Evolutionary conservation across 2,113 vertebrate species (phyloP).

Genomic region (Microcebus tavaratra): DNA sequence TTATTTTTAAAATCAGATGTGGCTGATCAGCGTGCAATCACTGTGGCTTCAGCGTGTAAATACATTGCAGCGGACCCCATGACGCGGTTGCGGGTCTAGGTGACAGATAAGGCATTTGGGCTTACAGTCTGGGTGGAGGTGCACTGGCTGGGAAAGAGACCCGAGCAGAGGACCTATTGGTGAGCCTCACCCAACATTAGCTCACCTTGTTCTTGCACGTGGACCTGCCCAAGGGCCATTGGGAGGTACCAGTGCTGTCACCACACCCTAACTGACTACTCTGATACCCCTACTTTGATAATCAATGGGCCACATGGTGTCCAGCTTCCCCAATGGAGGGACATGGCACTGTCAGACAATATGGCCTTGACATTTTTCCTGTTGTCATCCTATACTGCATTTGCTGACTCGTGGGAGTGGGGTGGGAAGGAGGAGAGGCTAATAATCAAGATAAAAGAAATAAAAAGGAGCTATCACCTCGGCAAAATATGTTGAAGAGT

Average conservation of each 20-base stretch:
- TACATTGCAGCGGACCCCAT: neutral
- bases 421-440: neutral
- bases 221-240: neutral
- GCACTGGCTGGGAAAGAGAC: no score
- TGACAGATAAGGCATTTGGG: neutral
- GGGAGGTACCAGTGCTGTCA: neutral
- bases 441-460: conserved; percentile 16
- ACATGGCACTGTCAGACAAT: rapidly evolving
- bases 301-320: no score
- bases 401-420: neutral
- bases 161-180: rapidly evolving
- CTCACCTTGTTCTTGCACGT: rapidly evolving
- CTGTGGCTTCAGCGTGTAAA: neutral
- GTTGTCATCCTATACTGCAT: neutral
- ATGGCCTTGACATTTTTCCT: neutral
- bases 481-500: neutral
- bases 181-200: neutral
- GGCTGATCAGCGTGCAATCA: no score
- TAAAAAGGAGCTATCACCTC: neutral
- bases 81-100: neutral
- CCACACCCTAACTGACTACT: neutral
- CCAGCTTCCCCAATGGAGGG: neutral
- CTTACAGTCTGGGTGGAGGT: no score
- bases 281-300: neutral
- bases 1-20: neutral